A percentile compares a stretch with the other conserved stretches of the same genome.
Evolutionary conservation across 2,888 invertebrate species (phyloP).

Genomic region (Lissonota sp.): DNA sequence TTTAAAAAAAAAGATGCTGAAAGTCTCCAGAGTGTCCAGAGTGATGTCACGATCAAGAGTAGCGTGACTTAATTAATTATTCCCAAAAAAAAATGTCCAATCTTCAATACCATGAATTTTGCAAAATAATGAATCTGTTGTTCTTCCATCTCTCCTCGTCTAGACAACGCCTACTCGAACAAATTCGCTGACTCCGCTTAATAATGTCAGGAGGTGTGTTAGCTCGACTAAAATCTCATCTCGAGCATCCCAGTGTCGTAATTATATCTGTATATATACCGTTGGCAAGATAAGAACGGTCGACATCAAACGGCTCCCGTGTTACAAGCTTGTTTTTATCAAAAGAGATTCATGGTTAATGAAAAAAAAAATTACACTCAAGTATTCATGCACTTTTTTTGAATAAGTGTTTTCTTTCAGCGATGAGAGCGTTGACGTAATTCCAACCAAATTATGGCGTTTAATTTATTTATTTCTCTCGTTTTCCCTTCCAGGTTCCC

Average conservation of each 20-base stretch:
- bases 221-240: constrained; percentile 25
- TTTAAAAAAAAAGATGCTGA: too few species aligned
- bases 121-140: neutral
- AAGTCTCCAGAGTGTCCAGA: too few species aligned
- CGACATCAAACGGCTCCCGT: constrained; percentile 7
- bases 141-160: neutral
- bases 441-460: neutral
- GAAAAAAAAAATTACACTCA: neutral
- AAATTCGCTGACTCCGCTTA: constrained; percentile 22
- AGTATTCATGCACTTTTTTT: too few species aligned
- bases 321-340: constrained; percentile 10
- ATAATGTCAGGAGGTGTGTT: neutral
- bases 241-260: neutral
- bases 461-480: neutral
- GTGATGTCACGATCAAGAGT: too few species aligned
- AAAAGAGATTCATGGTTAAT: neutral
- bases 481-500: neutral
- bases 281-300: neutral
- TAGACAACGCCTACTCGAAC: neutral
- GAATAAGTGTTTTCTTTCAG: neutral
- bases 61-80: too few species aligned
- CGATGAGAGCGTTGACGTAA: constrained; percentile 5
- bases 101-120: too few species aligned
- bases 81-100: too few species aligned
- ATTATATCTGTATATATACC: neutral